Evolutionary conservation across 2,113 vertebrate genomes (phyloP), one percentile per base, ranked within the genome.

Genomic region (Clarias macrocephalus): DNA sequence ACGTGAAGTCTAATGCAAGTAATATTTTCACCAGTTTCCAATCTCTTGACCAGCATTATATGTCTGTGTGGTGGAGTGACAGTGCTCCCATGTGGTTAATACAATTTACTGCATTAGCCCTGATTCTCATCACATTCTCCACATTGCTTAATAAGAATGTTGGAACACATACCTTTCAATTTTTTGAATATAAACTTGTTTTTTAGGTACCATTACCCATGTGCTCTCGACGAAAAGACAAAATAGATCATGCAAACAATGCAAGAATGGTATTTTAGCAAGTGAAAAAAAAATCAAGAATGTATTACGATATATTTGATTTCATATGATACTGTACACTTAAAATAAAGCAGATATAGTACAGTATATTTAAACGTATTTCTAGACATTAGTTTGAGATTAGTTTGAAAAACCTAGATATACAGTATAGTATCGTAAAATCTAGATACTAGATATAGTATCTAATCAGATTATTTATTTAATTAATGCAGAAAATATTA

Each of bases 21-120:
- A 37, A 30, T 60, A 23, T 77, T 76, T 52, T 9, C 52, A 18
- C 54, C 1, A 28, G 6, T 54, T 28, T 7, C 8, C 25, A 57
- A 12, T 13, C 19, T n/a, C 25, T 83, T 73, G 12, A 72, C 60
- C 56, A 48, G 52, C 25, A 72, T 52, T 21, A 16, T 25, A 4
- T 75, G 30, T 18, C 52, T 77, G 54, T 85, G 3, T 86, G 62
- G 62, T 89, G 83, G 86, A 85, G 73, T 88, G 80, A 70, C 72
- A 84, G 86, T 88, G 88, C 90, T 63, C 42, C 59, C 88, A 76
- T 75, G 80, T 88, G 90, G 88, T 28, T 86, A 48, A 87, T 16
- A 5, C 3, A 19, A 21, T 48, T 56, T 75, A 88, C 16, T 86
- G 59, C 73, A 89, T 33, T 28, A 56, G 63, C 12, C 12, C 13